phyloP scores from a whole-genome alignment of 35 echinoderm and acorn worm species.

The Patiria miniata region DNA sequence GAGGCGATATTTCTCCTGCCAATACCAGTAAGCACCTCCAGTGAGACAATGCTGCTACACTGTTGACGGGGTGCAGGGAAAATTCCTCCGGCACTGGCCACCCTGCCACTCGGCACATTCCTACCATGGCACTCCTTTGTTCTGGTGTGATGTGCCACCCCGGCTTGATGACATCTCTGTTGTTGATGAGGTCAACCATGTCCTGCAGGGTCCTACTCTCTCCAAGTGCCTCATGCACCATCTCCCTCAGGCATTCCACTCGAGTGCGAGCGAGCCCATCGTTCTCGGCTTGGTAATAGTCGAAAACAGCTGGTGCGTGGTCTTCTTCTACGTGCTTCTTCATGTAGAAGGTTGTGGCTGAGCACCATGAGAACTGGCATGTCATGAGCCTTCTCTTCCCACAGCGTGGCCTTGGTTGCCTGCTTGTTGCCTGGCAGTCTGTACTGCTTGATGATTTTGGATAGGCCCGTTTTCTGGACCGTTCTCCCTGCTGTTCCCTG shows the following conservation, averaged over 20 bases:
- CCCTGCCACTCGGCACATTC: too few species aligned
- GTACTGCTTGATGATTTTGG: too few species aligned
- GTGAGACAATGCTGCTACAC: too few species aligned
- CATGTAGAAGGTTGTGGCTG: neutral
- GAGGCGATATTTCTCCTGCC: too few species aligned
- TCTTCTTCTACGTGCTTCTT: slow-evolving; percentile 11
- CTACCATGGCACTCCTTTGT: too few species aligned
- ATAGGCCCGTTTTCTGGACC: too few species aligned
- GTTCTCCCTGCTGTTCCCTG: too few species aligned
- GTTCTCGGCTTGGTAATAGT: neutral
- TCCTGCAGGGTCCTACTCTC: neutral
- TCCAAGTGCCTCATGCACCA: neutral
- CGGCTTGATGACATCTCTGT: neutral
- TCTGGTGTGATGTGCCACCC: too few species aligned
- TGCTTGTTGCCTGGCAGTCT: neutral
- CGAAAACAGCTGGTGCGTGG: slow-evolving; percentile 10
- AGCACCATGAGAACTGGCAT: neutral
- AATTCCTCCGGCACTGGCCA: too few species aligned
- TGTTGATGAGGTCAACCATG: neutral
- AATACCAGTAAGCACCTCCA: too few species aligned
- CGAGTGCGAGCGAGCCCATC: neutral
- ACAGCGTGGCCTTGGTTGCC: neutral
- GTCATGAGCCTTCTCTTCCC: neutral
- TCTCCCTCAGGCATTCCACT: neutral
- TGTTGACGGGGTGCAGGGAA: too few species aligned